Percentiles rank a stretch among this genome's conserved stretches.
These are phyloP conservation scores for Ruditapes philippinarum DNA, from an alignment of 1,140 invertebrate species.

Conservation along the genomic window DNA sequence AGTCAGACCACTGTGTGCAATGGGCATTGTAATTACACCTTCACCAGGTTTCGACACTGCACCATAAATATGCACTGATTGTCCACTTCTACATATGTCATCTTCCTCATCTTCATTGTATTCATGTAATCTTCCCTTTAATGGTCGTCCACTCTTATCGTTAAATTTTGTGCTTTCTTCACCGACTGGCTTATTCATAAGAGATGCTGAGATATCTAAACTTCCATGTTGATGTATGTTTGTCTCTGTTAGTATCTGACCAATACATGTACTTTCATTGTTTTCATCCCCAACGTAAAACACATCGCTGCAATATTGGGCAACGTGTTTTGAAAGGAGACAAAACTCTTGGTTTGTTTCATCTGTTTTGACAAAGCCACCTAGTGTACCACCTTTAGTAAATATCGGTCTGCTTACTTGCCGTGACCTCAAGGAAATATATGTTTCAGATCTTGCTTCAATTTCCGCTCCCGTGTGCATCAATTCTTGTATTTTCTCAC, in stretches of 20 bases:
- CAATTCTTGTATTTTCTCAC: not conserved
- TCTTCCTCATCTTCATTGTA: not conserved
- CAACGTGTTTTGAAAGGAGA: not conserved
- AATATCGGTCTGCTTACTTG: not conserved
- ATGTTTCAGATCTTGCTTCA: not conserved
- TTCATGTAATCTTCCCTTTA: not conserved
- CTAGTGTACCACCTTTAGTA: not conserved
- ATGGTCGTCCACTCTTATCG: not conserved
- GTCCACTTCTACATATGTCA: not conserved
- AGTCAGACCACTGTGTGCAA: not conserved
- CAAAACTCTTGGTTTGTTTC: not conserved
- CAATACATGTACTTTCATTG: not conserved
- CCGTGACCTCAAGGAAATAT: not conserved
- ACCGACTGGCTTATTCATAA: not conserved
- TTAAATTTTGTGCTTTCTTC: not conserved
- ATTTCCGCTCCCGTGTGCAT: not conserved
- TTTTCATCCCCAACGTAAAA: not conserved
- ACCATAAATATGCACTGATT: not conserved
- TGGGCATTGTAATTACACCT: not conserved
- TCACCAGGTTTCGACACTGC: not conserved
- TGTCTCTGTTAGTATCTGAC: not conserved
- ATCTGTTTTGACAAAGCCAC: not conserved
- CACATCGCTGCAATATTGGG: not conserved
- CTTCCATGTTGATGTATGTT: not conserved
- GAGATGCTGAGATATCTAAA: not conserved